Conservation (phyloP, 1,140 invertebrate species). For the Pogonognathellus flavescens region DNA sequence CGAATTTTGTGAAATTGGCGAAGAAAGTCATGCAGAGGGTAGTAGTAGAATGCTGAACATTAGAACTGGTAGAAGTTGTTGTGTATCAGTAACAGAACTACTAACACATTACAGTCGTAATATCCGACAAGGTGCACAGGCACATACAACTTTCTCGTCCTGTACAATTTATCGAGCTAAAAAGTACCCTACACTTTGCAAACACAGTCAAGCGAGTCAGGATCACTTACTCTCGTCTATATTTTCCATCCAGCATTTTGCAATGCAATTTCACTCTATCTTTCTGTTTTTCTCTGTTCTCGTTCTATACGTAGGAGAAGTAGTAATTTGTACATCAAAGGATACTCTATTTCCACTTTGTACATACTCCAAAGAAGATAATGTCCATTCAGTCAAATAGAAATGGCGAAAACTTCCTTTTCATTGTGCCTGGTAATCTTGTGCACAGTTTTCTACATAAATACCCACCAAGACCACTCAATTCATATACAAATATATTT, state of each 20-base stretch:
- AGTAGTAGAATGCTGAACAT: no score
- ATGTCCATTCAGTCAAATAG: not conserved
- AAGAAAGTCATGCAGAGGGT: no score
- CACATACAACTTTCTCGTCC: no score
- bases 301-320: no score
- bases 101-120: no score
- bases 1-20: no score
- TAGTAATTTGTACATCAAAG: slow-evolving; percentile 35
- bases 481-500: no score
- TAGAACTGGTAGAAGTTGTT: no score
- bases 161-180: slow-evolving; percentile 41
- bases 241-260: slow-evolving; percentile 34
- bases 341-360: slow-evolving; percentile 7
- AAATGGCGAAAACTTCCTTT: slow-evolving; percentile 34
- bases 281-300: slow-evolving; percentile 27
- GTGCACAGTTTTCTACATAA: not conserved
- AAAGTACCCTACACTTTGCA: slow-evolving; percentile 16
- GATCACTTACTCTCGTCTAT: not conserved
- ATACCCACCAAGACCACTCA: not conserved
- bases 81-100: no score
- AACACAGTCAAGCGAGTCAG: no score
- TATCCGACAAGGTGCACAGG: no score
- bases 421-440: not conserved
- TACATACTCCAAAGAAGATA: slow-evolving; percentile 25
- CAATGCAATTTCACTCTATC: slow-evolving; percentile 15